phyloP scores from a whole-genome alignment of 2,888 invertebrate genomes.

The Empis stercorea region DNA sequence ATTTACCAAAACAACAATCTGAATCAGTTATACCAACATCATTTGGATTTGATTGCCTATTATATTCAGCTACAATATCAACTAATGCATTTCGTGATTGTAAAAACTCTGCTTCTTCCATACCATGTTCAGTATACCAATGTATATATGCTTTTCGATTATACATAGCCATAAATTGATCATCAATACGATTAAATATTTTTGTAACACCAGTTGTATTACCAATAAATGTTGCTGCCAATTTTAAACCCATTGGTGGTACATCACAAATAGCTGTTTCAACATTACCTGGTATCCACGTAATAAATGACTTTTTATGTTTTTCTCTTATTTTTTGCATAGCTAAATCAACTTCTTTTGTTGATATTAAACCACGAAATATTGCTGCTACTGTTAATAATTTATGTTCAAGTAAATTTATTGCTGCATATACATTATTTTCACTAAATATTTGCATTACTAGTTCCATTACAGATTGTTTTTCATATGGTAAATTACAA shows the following conservation, averaged over 20 bases:
- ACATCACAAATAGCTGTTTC: conserved; percentile 77
- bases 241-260: conserved; percentile 70
- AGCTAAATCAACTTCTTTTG: conserved; percentile 27
- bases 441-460: conserved; percentile 60
- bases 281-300: conserved; percentile 78
- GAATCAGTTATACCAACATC: too few species aligned
- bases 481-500: conserved; percentile 49
- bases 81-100: background rate
- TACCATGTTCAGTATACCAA: background rate
- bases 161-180: background rate
- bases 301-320: conserved; percentile 57
- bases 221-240: conserved; percentile 77
- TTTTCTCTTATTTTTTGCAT: conserved; percentile 65
- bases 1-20: too few species aligned
- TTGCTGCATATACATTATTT: conserved; percentile 69
- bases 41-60: too few species aligned
- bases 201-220: conserved; percentile 72
- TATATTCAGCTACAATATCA: too few species aligned
- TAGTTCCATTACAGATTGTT: conserved; percentile 58
- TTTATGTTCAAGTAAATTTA: conserved; percentile 62
- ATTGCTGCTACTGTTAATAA: conserved; percentile 71
- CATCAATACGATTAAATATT: conserved; percentile 55
- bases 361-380: conserved; percentile 46
- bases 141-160: background rate
- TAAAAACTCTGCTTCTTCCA: background rate